Evolutionary conservation across 2,113 vertebrate genomes (phyloP), one percentile per base, ranked within the genome.

Genomic region (Psephotus haematonotus): DNA sequence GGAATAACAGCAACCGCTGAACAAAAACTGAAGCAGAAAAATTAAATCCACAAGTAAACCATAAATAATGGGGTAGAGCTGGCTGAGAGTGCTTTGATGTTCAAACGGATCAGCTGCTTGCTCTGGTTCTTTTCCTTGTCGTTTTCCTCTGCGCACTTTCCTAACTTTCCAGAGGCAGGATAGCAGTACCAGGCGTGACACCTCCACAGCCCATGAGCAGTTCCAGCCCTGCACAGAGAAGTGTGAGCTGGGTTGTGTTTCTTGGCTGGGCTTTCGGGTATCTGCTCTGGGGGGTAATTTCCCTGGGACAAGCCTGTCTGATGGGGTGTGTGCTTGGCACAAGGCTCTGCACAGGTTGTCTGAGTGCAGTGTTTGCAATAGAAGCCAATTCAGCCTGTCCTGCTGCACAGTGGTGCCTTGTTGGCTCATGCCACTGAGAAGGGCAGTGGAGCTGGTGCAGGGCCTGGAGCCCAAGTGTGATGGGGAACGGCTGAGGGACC

Each of bases 61-160:
- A 71, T 87, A 95, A 96, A 95, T 94, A 95, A 92, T n/a, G 52
- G 72, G 47, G 72, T 39, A 70, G 55, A 82, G 81, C 68, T 78
- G 91, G 17, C 74, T 88, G 90, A 79, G 70, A 86, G 41, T 20
- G 17, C 93, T 95, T 96, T 97, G 96, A 97, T 97, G 88, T 93
- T 93, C 49, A 78, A 87, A 86, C 53, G n/a, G 44, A 27, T 22
- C 52, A 22, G 35, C 76, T 78, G 12, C 52, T 93, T 49, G 33
- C 35, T 92, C 74, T 77, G 37, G 44, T 79, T 60, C 69, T 89
- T 83, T 80, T 62, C 41, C 41, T 76, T 63, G 18, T 4, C 22
- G n/a, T 82, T 94, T 82, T 53, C 13, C 62, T 46, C 27, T 19
- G 2, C 13, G 59, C 23, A 7, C 50, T 93, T 64, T n/a, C 39